Base-by-base conservation (phyloP, 2,797 vertebrate species). In the Pangasius mekongensis region DNA sequence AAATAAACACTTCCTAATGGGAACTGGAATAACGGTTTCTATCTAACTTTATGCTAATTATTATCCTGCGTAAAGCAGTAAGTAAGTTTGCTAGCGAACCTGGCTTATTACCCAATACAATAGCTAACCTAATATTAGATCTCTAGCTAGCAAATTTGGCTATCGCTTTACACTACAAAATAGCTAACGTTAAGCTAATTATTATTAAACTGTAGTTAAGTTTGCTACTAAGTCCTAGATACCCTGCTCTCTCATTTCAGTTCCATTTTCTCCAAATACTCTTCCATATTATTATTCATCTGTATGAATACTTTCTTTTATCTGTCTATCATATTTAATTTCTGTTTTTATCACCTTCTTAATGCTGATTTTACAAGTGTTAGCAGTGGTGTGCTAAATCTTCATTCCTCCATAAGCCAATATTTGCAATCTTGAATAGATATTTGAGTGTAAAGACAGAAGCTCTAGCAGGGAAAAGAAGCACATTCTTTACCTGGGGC, bases 401-500 rank as follows among this genome's bases (percentile, higher is more conserved):
- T 33, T 43, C 1, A 11, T 43, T 24, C 27, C 52, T 60, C 4
- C 0, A 27, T 24, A 24, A 24, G 54, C 18, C 33, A 78, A 13
- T 20, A 30, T 78, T 56, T 78, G 76, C 16, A 36, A 54, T 81
- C 20, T 39, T 60, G 54, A 39, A 6, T 60, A 81, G 39, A 22
- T 58, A 78, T 78, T 20, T 56, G 74, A 30, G 24, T 1, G 0
- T 30, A 54, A 30, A 56, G 52, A 81, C 10, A 54, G 18, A 11
- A 27, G 56, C 20, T 56, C 49, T 49, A 20, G 6, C 11, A n/a
- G 36, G 5, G 13, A n/a, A n/a, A 52, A n/a, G n/a, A 24, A 66
- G 74, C 58, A 77, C 2, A 0, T 24, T 60, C 8, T 27, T 58
- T 33, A 93, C 94, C 58, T 89, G 67, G n/a, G 3, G 0, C 22